phyloP scores from a whole-genome alignment of 2,113 vertebrate species.

The Gavialis gangeticus region DNA sequence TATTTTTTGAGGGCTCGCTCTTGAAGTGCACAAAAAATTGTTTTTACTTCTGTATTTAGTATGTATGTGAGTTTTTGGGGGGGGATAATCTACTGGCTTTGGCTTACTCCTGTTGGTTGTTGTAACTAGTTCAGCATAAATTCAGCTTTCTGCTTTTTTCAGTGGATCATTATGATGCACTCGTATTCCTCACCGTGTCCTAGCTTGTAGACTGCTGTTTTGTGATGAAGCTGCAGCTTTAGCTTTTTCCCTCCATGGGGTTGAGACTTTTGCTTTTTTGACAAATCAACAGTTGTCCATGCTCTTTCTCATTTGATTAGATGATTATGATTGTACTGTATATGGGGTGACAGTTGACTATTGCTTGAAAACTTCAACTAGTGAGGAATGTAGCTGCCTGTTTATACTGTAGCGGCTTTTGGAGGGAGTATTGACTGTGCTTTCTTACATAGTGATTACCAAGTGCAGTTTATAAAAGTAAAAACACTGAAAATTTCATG shows the following conservation, averaged over 20 bases:
- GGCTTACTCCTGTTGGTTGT: no score
- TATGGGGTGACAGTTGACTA: background rate
- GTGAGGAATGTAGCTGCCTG: constrained; percentile 43
- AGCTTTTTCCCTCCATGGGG: background rate
- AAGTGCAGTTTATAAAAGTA: background rate
- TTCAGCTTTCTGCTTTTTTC: background rate
- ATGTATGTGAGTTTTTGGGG: no score
- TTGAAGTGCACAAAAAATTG: no score
- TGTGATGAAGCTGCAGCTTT: background rate
- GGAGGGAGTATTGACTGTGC: background rate
- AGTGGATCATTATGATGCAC: background rate
- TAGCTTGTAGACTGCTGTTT: background rate
- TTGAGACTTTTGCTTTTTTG: background rate
- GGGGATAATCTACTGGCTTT: no score
- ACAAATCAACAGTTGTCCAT: constrained; percentile 2
- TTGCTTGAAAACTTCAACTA: constrained; percentile 40
- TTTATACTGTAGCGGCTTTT: constrained; percentile 34
- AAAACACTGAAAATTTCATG: background rate
- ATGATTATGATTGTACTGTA: background rate
- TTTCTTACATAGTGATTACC: constrained; percentile 39
- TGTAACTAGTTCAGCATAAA: no score
- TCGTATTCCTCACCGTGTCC: background rate
- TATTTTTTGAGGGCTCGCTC: no score
- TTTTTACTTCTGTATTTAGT: no score
- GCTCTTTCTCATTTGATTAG: constrained; percentile 38